A percentile compares a stretch with the other conserved stretches of the same genome.
Evolutionary conservation across 2,113 vertebrate species (phyloP).

Genomic region (Sorex fumeus): DNA sequence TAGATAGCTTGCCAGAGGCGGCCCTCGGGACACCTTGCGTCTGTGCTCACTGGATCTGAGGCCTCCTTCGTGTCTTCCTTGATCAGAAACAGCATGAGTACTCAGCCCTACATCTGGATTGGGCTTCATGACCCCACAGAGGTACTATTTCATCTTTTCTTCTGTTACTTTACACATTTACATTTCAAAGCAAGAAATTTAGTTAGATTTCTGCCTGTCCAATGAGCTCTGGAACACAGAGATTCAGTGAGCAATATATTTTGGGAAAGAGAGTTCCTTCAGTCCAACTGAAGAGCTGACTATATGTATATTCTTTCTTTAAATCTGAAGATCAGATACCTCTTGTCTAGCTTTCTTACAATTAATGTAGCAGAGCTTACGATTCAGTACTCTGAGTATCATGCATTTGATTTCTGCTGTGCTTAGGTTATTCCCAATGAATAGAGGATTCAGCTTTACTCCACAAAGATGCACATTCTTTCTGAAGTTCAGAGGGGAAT

Average conservation of each 20-base stretch:
- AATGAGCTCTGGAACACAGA: not conserved
- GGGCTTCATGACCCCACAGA: conserved; percentile 35
- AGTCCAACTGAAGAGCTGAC: not conserved
- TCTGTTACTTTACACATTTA: not conserved
- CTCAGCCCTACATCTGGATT: not conserved
- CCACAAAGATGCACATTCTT: not conserved
- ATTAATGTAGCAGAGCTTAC: not conserved
- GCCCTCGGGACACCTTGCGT: not conserved
- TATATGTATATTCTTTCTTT: not conserved
- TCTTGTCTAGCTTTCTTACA: not conserved
- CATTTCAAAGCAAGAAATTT: too few relatives aligned
- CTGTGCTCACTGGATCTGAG: conserved; percentile 49
- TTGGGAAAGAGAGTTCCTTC: not conserved
- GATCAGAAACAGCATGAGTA: not conserved
- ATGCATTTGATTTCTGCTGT: not conserved
- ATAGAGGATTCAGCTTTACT: not conserved
- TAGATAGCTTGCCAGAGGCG: conserved; percentile 66
- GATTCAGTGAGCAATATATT: not conserved
- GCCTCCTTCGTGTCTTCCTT: conserved; percentile 24
- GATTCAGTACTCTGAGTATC: not conserved
- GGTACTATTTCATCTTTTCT: not conserved
- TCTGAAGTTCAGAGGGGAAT: not conserved
- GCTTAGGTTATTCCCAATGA: not conserved
- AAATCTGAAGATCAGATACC: not conserved
- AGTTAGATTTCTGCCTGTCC: not conserved